Evolutionary conservation across 2,797 vertebrate species (phyloP).

Genomic region (Microchirus variegatus): DNA sequence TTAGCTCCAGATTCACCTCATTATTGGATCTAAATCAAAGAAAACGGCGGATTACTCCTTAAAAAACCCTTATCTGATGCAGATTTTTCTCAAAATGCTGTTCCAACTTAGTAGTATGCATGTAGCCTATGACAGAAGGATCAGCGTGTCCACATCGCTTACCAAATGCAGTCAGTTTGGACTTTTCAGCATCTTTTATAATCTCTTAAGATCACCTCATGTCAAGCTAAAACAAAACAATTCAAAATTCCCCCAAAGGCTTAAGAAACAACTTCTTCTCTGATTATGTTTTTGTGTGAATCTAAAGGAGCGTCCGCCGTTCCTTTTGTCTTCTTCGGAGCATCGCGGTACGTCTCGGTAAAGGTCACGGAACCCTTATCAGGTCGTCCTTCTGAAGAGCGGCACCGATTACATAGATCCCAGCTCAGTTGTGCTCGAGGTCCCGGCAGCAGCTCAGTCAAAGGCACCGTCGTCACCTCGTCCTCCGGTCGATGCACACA

Average conservation of each 20-base stretch:
- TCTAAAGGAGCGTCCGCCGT: background rate
- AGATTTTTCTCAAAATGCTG: no score
- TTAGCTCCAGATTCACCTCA: no score
- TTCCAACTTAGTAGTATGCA: no score
- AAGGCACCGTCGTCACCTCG: slow-evolving; percentile 24
- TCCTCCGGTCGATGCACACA: slow-evolving; percentile 60
- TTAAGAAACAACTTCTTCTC: background rate
- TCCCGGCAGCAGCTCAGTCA: slow-evolving; percentile 16
- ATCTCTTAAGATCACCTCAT: background rate
- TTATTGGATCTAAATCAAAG: no score
- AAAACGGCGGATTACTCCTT: no score
- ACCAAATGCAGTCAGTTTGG: background rate
- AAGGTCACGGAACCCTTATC: slow-evolving; percentile 29
- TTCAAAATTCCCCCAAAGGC: background rate
- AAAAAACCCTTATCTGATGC: no score
- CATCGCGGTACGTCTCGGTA: background rate
- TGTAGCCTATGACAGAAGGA: no score
- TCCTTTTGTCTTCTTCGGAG: background rate
- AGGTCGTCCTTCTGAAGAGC: slow-evolving; percentile 19
- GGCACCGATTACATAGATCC: slow-evolving; percentile 24
- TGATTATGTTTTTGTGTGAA: background rate
- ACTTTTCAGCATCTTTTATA: background rate
- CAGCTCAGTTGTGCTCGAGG: slow-evolving; percentile 43
- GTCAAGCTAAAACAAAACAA: background rate
- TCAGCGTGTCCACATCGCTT: background rate